Evolutionary conservation across 2,888 invertebrate genomes (phyloP).

Genomic region (Sphinx pinastri): DNA sequence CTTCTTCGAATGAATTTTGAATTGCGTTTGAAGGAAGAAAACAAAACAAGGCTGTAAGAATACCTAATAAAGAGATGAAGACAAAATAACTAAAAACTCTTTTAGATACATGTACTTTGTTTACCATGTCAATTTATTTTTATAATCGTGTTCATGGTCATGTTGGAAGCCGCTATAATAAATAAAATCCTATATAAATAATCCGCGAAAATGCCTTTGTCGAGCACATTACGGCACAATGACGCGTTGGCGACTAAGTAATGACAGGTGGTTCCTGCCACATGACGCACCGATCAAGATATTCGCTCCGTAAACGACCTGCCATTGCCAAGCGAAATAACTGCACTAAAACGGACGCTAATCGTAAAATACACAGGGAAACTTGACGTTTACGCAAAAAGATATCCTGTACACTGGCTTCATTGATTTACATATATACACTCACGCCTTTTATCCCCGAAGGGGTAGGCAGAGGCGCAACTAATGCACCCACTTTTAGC

Average conservation of each 20-base stretch:
- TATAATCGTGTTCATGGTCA: no score
- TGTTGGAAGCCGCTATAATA: background rate
- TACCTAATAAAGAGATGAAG: no score
- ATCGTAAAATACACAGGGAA: background rate
- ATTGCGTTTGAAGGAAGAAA: no score
- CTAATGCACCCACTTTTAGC: no score
- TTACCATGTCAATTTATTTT: no score
- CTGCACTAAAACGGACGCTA: background rate
- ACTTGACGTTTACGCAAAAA: background rate
- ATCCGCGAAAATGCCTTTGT: slow-evolving; percentile 22
- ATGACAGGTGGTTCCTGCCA: slow-evolving; percentile 43
- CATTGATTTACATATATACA: background rate
- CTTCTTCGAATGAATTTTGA: no score
- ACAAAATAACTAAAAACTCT: no score
- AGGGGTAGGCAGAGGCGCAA: no score
- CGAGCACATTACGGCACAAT: slow-evolving; percentile 38
- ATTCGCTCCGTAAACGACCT: slow-evolving; percentile 2
- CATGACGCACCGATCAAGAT: slow-evolving; percentile 42
- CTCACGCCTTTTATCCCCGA: background rate
- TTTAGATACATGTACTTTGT: no score
- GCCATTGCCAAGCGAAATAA: background rate
- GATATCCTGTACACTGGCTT: background rate
- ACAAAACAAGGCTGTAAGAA: no score
- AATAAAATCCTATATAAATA: background rate
- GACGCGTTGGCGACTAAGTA: slow-evolving; percentile 41